Percentiles rank a stretch among this genome's conserved stretches.
Evolutionary conservation across 1,140 invertebrate genomes (phyloP).

Genomic region (Glossosoma conforme): DNA sequence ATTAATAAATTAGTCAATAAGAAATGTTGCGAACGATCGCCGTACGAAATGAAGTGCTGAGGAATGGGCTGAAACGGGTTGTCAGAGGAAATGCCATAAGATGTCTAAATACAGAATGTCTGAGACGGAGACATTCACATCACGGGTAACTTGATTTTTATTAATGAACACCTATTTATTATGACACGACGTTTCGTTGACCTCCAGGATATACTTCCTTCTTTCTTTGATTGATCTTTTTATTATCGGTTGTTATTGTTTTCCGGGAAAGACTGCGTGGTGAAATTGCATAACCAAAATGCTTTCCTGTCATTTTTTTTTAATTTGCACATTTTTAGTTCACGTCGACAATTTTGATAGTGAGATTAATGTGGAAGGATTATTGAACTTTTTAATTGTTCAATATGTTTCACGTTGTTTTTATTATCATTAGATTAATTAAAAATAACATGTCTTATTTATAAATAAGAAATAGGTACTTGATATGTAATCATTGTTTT

Average conservation of each 20-base stretch:
- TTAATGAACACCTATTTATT: not conserved
- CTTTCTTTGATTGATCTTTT: slow-evolving; percentile 12
- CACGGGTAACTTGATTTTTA: slow-evolving; percentile 51
- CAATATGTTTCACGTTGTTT: too few relatives aligned
- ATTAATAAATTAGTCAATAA: slow-evolving; percentile 22
- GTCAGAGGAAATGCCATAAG: slow-evolving; percentile 53
- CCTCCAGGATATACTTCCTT: slow-evolving; percentile 15
- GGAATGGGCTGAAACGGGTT: slow-evolving; percentile 53
- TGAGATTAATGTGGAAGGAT: too few relatives aligned
- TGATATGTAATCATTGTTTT: too few relatives aligned
- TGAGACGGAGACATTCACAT: slow-evolving; percentile 55
- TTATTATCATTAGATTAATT: too few relatives aligned
- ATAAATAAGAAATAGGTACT: too few relatives aligned
- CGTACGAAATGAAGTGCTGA: slow-evolving; percentile 59
- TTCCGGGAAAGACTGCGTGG: too few relatives aligned
- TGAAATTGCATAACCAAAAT: slow-evolving; percentile 45
- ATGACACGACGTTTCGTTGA: too few relatives aligned
- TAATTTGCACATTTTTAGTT: not conserved
- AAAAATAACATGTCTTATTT: too few relatives aligned
- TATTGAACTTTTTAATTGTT: too few relatives aligned
- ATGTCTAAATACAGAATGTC: slow-evolving; percentile 56
- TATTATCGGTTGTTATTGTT: slow-evolving; percentile 12
- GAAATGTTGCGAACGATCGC: slow-evolving; percentile 61
- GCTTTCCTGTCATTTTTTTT: slow-evolving; percentile 15
- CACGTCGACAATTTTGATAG: too few relatives aligned